phyloP scores from a whole-genome alignment of 2,888 invertebrate genomes.

The Andrena bicolor region DNA sequence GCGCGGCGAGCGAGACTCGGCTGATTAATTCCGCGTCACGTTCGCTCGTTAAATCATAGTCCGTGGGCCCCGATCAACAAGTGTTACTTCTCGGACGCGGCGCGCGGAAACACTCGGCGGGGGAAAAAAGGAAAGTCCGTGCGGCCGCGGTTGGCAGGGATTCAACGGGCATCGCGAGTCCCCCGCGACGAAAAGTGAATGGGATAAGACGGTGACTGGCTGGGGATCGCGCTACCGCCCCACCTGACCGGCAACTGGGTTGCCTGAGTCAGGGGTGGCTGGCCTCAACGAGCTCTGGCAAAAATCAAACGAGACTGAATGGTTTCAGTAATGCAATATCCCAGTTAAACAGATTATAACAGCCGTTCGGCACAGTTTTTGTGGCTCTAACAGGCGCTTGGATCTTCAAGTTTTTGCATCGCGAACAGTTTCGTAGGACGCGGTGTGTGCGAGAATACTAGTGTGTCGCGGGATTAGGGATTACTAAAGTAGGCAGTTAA shows the following conservation, averaged over 20 bases:
- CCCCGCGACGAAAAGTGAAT: constrained; percentile 15
- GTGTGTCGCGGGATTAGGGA: no score
- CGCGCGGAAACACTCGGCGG: constrained; percentile 16
- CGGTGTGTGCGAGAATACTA: no score
- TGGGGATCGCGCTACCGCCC: not conserved
- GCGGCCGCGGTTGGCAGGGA: constrained; percentile 33
- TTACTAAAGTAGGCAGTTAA: no score
- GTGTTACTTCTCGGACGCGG: constrained; percentile 61
- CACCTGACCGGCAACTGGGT: constrained; percentile 18
- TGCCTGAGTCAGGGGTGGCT: not conserved
- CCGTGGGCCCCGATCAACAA: constrained; percentile 63
- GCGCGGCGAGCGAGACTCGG: not conserved
- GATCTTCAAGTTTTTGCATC: no score
- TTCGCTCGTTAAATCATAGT: constrained; percentile 64
- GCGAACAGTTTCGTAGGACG: no score
- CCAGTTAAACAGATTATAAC: no score
- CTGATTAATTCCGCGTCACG: constrained; percentile 64
- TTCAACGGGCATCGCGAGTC: constrained; percentile 44
- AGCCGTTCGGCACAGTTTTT: no score
- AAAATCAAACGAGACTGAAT: not conserved
- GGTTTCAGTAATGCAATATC: no score
- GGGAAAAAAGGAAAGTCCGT: not conserved
- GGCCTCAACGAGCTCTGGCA: not conserved
- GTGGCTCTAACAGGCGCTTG: no score
- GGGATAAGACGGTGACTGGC: constrained; percentile 33